These are phyloP conservation scores for Erebia ligea DNA, from an alignment of 2,888 invertebrate genomes.

Conservation along the genomic window DNA sequence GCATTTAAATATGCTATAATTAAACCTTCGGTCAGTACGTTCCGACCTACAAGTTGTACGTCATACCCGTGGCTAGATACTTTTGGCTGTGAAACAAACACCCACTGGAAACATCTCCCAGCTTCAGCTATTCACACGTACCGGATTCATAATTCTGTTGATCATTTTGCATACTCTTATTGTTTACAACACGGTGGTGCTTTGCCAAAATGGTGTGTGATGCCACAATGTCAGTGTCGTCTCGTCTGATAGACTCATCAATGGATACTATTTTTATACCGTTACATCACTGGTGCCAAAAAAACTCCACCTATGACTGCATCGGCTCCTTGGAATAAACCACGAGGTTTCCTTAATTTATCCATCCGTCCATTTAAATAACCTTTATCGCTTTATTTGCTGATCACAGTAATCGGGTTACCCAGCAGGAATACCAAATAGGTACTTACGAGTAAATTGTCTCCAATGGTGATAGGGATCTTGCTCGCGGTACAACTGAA, in stretches of 20 bases:
- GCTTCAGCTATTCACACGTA: slow-evolving; percentile 21
- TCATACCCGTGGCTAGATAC: slow-evolving; percentile 55
- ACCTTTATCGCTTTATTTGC: too few relatives aligned
- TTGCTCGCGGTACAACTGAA: slow-evolving; percentile 88
- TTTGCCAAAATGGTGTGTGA: slow-evolving; percentile 65
- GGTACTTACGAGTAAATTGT: slow-evolving; percentile 82
- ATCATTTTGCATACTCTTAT: slow-evolving; percentile 31
- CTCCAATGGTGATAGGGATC: slow-evolving; percentile 80
- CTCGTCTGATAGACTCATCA: slow-evolving; percentile 70
- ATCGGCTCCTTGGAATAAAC: slow-evolving; percentile 42
- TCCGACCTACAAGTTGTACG: slow-evolving; percentile 51
- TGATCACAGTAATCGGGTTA: too few relatives aligned
- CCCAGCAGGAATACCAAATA: neutral
- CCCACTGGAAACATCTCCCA: slow-evolving; percentile 53
- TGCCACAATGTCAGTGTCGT: slow-evolving; percentile 80
- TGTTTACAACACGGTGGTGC: slow-evolving; percentile 45
- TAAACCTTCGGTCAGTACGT: slow-evolving; percentile 57
- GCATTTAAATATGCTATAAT: slow-evolving; percentile 76
- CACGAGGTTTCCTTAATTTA: slow-evolving; percentile 8
- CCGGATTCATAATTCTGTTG: slow-evolving; percentile 28
- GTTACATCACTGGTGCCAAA: slow-evolving; percentile 62
- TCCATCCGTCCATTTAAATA: too few relatives aligned
- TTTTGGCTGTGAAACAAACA: slow-evolving; percentile 65
- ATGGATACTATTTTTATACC: slow-evolving; percentile 68
- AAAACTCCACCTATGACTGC: slow-evolving; percentile 66